Evolutionary conservation across 2,888 invertebrate species (phyloP).

Genomic region (Hipparchia sbordonii): DNA sequence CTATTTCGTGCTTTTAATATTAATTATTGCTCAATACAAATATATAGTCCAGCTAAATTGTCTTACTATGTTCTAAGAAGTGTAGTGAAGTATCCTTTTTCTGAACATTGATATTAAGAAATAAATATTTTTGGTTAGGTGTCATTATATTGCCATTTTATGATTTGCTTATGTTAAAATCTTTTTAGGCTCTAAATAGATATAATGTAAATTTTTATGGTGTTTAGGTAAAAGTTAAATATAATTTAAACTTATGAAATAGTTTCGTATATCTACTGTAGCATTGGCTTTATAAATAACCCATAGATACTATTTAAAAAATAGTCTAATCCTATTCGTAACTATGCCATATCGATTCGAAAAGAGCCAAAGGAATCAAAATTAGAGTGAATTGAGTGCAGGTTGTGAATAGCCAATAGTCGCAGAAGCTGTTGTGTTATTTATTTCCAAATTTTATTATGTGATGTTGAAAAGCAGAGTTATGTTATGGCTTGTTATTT

Average conservation of each 20-base stretch:
- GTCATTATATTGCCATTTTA: conserved; percentile 1
- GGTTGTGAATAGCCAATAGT: conserved; percentile 70
- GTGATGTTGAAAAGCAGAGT: conserved; percentile 58
- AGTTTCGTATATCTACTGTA: conserved; percentile 2
- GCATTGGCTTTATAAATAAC: conserved; percentile 5
- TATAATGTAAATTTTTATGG: neutral
- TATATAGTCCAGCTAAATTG: too few relatives aligned
- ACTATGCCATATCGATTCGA: conserved; percentile 45
- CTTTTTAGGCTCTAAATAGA: conserved; percentile 3
- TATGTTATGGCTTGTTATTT: conserved; percentile 49
- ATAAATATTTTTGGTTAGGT: neutral
- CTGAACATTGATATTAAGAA: neutral
- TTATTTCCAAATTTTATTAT: conserved; percentile 73
- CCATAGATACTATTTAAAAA: conserved; percentile 27
- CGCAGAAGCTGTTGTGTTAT: conserved; percentile 63
- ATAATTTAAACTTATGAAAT: conserved; percentile 9
- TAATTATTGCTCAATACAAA: too few relatives aligned
- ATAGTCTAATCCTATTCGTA: conserved; percentile 28
- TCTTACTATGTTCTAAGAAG: too few relatives aligned
- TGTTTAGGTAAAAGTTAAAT: neutral
- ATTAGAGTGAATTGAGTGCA: conserved; percentile 54
- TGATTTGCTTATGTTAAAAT: conserved; percentile 6
- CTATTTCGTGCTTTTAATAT: too few relatives aligned
- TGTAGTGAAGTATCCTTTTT: too few relatives aligned
- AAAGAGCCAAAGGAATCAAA: conserved; percentile 71